Evolutionary conservation across 2,888 invertebrate genomes (phyloP), one percentile per base, ranked within the genome.

Genomic region (Netelia virgata): DNA sequence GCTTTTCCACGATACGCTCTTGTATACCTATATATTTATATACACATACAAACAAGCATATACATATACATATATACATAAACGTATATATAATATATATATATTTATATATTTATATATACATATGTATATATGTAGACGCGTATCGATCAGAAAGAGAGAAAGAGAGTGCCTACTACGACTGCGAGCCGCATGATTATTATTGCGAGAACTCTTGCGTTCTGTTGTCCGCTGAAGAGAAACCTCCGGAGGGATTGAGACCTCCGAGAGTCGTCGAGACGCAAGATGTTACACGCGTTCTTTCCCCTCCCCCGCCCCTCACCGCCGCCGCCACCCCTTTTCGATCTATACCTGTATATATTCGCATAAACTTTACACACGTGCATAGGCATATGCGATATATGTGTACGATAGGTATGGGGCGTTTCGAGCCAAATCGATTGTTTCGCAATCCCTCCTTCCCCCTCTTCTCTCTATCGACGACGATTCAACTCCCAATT

Each of bases 201-300:
- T 86, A 87, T 86, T 86, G 72, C 81, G 64, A 68, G 77, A 78
- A 78, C 61, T 78, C 50, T 83, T 80, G 81, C 78, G 85, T 85
- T 47, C 47, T 78, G 81, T 78, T 36, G 69, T 83, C 79, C 72
- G 73, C 75, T 36, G 36, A 36, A 57, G 63, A 82, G 80, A 76
- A 82, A 85, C 79, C 84, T 75, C 74, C 64, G 66, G 77, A 70
- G 83, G 84, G 89, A 92, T 92, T 91, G 91, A 92, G 92, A 91
- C 91, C 91, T 91, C 89, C 88, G 78, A 59, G 63, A 78, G 90
- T 90, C 87, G 88, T 89, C 88, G 86, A 89, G 88, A 87, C 85
- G 83, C 73, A 83, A 86, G 73, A 82, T 84, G 84, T 84, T 84
- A 84, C 84, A 84, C 68, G 84, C 84, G 81, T 84, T 81, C 70